Base-by-base conservation (phyloP, 2,797 vertebrate genomes). In the Cyprinella venusta region DNA sequence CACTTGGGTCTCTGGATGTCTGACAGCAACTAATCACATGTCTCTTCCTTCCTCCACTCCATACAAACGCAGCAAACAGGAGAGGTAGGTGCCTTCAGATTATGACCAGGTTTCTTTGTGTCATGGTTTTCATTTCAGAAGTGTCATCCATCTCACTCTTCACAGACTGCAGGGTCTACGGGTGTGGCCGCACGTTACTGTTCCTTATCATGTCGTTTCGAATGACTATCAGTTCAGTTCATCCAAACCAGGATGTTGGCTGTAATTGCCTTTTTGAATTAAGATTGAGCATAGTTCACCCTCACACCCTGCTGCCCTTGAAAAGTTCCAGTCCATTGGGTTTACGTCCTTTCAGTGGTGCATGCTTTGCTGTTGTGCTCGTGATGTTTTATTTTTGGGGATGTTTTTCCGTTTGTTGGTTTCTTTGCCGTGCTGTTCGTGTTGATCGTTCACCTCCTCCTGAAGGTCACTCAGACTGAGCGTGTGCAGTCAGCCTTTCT, bases 31-130 rank as follows among this genome's bases (percentile, higher is more conserved):
- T 88, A 88, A 88, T 80, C 70, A 79, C 26, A 16, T 84, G 42
- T 88, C 50, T 86, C 76, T 85, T 78, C 68, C 83, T 85, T 82
- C 67, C 76, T 74, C 42, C 50, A 30, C 81, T 79, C 61, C 68
- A 5, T 72, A 85, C 94, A 95, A 95, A 96, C 87, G 88, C 96
- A 99, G 98, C 95, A 98, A 98, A 93, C 97, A 97, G 93, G 98
- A 98, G 95, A 97, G 97, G 98, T 99, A 93, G 93, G 97, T 95
- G 87, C 76, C 76, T 52, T 80, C 24, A 79, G 33, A 70, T 74
- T 65, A 61, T n/a, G 50, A 21, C 33, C 75, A 65, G 59, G 79
- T 76, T 69, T 68, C 59, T 30, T 33, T 63, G 56, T 70, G 16
- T 70, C 68, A 52, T 6, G 0, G 33, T 74, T 33, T 67, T 68